A percentile compares a stretch with the other conserved stretches of the same genome.
Evolutionary conservation across 1,140 invertebrate species (phyloP).

Genomic region (Zaprionus tsacasi): DNA sequence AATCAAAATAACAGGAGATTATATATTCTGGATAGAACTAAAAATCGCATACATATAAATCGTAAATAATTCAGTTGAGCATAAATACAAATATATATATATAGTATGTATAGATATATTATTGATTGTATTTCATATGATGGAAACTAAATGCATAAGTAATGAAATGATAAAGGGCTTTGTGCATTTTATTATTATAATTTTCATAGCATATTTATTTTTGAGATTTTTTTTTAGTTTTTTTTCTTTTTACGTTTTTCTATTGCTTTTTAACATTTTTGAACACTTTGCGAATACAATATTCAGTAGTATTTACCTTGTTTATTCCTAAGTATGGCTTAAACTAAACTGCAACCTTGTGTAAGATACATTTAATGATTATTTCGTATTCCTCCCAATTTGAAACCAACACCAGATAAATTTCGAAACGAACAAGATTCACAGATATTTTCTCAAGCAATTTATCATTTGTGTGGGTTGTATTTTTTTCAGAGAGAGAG

Average conservation of each 20-base stretch:
- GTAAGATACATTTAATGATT: constrained; percentile 29
- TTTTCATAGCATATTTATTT: constrained; percentile 74
- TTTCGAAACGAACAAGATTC: constrained; percentile 9
- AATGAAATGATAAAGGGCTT: constrained; percentile 62
- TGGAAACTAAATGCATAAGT: constrained; percentile 56
- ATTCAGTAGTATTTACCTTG: constrained; percentile 63
- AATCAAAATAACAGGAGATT: constrained; percentile 5
- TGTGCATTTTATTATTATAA: constrained; percentile 75
- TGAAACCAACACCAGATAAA: constrained; percentile 69
- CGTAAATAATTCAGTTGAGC: constrained; percentile 33
- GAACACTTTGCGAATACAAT: constrained; percentile 53
- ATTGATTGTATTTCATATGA: constrained; percentile 38
- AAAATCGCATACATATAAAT: constrained; percentile 36
- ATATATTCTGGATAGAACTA: constrained; percentile 1
- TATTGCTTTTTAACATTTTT: constrained; percentile 84
- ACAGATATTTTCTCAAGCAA: constrained; percentile 32
- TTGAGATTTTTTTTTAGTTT: constrained; percentile 26
- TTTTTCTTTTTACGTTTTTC: constrained; percentile 47
- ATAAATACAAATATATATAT: constrained; percentile 38
- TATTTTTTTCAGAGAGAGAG: constrained; percentile 20
- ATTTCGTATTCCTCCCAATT: constrained; percentile 35
- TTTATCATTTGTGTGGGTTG: constrained; percentile 30
- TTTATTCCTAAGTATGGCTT: constrained; percentile 52
- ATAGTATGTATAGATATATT: constrained; percentile 22
- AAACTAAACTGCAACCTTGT: constrained; percentile 70